Conservation (phyloP, 1,140 invertebrate genomes). For the Drusus annulatus region DNA sequence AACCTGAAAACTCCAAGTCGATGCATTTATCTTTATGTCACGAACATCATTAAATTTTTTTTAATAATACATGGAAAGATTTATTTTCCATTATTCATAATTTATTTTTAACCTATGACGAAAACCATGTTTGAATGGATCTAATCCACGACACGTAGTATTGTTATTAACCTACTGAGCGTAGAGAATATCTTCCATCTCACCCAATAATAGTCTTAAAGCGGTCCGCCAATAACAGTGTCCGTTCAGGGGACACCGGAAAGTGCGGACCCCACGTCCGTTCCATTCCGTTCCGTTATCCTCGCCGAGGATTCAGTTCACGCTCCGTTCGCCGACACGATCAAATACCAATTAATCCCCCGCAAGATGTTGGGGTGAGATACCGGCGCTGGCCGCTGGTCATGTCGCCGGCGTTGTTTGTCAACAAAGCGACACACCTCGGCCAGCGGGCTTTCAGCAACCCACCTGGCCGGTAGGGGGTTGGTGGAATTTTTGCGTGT, state of each 20-base stretch:
- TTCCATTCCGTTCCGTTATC: slow-evolving; percentile 27
- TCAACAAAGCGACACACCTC: slow-evolving; percentile 46
- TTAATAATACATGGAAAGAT: too few relatives aligned
- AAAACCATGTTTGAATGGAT: too few relatives aligned
- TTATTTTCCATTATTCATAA: too few relatives aligned
- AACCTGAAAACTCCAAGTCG: too few relatives aligned
- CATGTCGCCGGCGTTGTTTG: slow-evolving; percentile 36
- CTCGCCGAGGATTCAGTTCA: slow-evolving; percentile 46
- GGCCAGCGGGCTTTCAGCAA: not conserved
- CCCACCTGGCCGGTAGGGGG: slow-evolving; percentile 22
- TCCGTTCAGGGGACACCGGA: slow-evolving; percentile 4
- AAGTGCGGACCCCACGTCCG: slow-evolving; percentile 22
- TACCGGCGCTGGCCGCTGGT: slow-evolving; percentile 30
- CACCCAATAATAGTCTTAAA: not conserved
- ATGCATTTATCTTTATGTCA: too few relatives aligned
- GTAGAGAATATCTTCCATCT: not conserved
- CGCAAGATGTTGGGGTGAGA: slow-evolving; percentile 49
- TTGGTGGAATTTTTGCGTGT: not conserved
- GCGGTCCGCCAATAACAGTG: slow-evolving; percentile 14
- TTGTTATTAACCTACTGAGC: too few relatives aligned
- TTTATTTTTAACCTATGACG: too few relatives aligned
- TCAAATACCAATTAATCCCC: slow-evolving; percentile 59
- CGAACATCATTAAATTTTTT: too few relatives aligned
- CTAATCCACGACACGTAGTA: too few relatives aligned
- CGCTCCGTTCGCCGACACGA: slow-evolving; percentile 43